Evolutionary conservation across 1,140 invertebrate genomes (phyloP), one percentile per base, ranked within the genome.

Genomic region (Batillaria attramentaria): DNA sequence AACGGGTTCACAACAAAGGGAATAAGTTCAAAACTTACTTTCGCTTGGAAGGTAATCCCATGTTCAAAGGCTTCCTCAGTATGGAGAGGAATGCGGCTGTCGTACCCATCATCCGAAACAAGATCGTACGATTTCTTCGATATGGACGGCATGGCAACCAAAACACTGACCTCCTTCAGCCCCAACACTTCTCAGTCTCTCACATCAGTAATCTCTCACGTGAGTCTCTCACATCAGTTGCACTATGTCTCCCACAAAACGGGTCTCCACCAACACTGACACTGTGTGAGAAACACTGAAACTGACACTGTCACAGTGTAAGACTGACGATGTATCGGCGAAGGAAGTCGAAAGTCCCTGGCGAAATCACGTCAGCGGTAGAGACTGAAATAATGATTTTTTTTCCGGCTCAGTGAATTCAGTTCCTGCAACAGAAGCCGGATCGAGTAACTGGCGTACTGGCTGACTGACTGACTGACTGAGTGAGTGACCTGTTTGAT

Each of bases 61-160:
- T 98, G 96, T 83, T 97, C 95, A 91, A 99, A 99, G 66, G 97
- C 97, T 91, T 99, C 97, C 81, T 99, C 97, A 75, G 96, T 95
- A 92, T 99, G 96, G 65, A 99, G 91, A 13, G 97, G 97, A 87
- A 98, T 97, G 84, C 96, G 93, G 74, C 95, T 95, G 91, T 99
- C 97, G 91, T 96, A 97, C 84, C 98, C 96, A 92, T 98, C 97
- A 91, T 97, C 96, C 83, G 95, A 95, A 86, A 99, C 97, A 90
- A 98, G 93, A 92, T 98, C 96, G 93, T 99, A 98, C 86, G 88
- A 86, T 60, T 86, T 89, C 78, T 90, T 90, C 13, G 88, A 88
- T 16, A 75, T 60, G 28, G 85, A 83, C 85, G 88, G 87, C 46
- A 77, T 81, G 66, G 62, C 75, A 60, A 39, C 70, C 20, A 28